Base-by-base conservation (phyloP, 2,888 invertebrate genomes). In the Acronicta alni region DNA sequence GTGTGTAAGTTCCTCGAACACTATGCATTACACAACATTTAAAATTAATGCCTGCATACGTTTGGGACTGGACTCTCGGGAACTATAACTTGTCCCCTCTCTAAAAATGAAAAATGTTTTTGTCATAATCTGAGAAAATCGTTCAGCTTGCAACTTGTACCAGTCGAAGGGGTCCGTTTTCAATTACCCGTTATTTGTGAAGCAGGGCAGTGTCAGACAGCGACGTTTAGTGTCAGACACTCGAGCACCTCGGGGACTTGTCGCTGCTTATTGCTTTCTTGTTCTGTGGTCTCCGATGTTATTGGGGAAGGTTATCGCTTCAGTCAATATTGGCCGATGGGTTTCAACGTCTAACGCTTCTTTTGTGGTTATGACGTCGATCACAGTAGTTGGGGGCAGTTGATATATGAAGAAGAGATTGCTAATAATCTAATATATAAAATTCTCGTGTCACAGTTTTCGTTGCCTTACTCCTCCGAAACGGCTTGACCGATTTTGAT, bases 121-220 rank as follows among this genome's bases (percentile, higher is more conserved):
- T 23, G 5, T 12, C 20, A 3, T n/a, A 14, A 38, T 8, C 17
- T 18, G 4, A 39, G 7, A 41, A 48, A n/a, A 5, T 23, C 39
- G 14, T 30, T 46, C 32, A 72, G 56, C 64, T 67, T 48, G 2
- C 67, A 32, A 32, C 72, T 84, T 83, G 73, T 38, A 63, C 84
- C 84, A 55, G 52, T 44, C 39, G 15, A 12, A 57, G 55, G 71
- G 78, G 81, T 84, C 86, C 80, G 74, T 88, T 90, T 91, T 89
- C 92, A 92, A 92, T 91, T 92, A 92, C 88, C 85, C 82, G 82
- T 80, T 90, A 89, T 91, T 90, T 91, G 91, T 85, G 73, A 82
- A 85, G 60, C 58, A 59, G 61, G 63, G 58, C 47, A 79, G 77
- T 77, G 81, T 77, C 82, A 76, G 72, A 67, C 74, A 79, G 69